Evolutionary conservation across 1,140 invertebrate genomes (phyloP).

Genomic region (Pseudomyrmex concolor): DNA sequence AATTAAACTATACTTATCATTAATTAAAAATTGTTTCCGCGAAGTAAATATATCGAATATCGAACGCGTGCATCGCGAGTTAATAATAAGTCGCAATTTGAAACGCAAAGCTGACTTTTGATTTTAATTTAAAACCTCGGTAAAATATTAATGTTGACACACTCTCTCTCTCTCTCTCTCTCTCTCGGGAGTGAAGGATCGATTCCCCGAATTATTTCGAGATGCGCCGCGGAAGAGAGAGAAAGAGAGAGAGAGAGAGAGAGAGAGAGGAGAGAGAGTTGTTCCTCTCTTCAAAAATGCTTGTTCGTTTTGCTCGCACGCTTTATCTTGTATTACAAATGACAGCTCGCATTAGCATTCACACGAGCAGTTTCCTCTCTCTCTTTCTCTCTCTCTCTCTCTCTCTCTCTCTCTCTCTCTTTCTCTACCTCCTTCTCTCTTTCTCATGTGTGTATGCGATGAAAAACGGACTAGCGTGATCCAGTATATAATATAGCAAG

Average conservation of each 20-base stretch:
- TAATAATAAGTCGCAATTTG: not conserved
- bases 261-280: not conserved
- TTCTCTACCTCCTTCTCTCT: too few species aligned
- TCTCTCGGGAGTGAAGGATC: not conserved
- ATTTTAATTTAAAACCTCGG: not conserved
- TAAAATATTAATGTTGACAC: not conserved
- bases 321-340: slow-evolving; percentile 17
- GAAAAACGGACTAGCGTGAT: not conserved
- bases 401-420: not conserved
- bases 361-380: not conserved
- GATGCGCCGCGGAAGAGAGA: not conserved
- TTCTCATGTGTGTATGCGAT: not conserved
- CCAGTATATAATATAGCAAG: slow-evolving; percentile 1
- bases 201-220: not conserved
- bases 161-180: not conserved
- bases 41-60: not conserved
- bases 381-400: too few species aligned
- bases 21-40: not conserved
- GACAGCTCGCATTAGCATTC: slow-evolving; percentile 11
- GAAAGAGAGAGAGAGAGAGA: not conserved
- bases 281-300: not conserved
- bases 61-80: not conserved
- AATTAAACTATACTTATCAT: too few species aligned
- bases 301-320: not conserved
- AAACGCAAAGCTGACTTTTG: slow-evolving; percentile 1